A percentile compares a stretch with the other conserved stretches of the same genome.
Evolutionary conservation across 2,797 vertebrate genomes (phyloP).

Genomic region (Saxicola maurus): DNA sequence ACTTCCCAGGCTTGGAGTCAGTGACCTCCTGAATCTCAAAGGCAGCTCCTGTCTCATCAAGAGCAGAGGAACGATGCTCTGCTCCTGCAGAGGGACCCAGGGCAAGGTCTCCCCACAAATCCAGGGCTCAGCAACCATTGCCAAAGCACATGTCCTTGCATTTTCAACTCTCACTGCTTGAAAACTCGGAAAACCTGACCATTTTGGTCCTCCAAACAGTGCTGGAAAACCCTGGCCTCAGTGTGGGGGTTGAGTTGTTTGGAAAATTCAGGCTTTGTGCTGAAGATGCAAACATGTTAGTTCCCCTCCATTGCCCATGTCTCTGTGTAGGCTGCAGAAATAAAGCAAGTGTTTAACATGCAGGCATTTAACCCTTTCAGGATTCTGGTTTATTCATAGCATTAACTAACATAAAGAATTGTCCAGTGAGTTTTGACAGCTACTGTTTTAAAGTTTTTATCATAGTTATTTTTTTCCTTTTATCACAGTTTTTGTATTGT

Average conservation of each 20-base stretch:
- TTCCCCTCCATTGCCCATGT: background rate
- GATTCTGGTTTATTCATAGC: background rate
- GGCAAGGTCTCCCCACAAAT: background rate
- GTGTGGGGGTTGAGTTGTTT: background rate
- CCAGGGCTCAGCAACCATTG: accelerated
- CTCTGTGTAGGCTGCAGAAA: conserved; percentile 32
- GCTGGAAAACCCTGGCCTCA: background rate
- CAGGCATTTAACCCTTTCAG: conserved; percentile 36
- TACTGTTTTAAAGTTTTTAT: conserved; percentile 59
- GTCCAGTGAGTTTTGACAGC: background rate
- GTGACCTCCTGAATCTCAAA: background rate
- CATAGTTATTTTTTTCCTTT: conserved; percentile 48
- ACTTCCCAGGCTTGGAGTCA: background rate
- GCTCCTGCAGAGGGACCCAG: background rate
- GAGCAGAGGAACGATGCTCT: accelerated
- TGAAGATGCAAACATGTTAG: conserved; percentile 18
- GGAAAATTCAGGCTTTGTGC: conserved; percentile 17
- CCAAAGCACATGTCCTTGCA: accelerated
- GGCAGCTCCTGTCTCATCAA: background rate
- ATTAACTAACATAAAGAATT: background rate
- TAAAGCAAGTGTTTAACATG: conserved; percentile 12
- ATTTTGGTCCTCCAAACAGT: background rate
- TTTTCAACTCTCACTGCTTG: background rate
- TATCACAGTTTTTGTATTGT: conserved; percentile 35
- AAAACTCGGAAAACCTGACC: background rate